Evolutionary conservation across 2,113 vertebrate genomes (phyloP).

Genomic region (Enhydra lutris): DNA sequence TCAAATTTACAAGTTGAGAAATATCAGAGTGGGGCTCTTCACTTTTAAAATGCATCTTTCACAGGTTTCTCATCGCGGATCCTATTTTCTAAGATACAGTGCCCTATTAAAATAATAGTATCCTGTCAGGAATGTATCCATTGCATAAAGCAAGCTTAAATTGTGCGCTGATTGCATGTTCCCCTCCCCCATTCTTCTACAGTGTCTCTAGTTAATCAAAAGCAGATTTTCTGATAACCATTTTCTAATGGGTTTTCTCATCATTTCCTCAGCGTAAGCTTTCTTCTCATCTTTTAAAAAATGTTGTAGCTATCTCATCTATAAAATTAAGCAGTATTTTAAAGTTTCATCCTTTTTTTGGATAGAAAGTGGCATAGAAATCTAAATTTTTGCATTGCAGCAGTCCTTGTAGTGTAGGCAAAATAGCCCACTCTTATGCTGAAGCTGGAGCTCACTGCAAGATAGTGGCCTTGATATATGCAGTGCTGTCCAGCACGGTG

Average conservation of each 20-base stretch:
- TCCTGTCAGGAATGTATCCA: background rate
- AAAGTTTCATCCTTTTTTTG: conserved; percentile 1
- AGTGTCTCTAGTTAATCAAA: background rate
- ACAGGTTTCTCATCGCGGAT: background rate
- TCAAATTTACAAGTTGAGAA: background rate
- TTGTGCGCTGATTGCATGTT: background rate
- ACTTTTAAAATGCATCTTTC: conserved; percentile 21
- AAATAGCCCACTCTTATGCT: background rate
- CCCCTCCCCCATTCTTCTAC: background rate
- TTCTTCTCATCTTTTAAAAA: background rate
- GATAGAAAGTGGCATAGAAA: background rate
- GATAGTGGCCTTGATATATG: background rate
- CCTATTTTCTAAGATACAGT: background rate
- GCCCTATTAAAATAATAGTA: background rate
- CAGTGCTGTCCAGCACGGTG: background rate
- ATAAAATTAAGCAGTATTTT: background rate
- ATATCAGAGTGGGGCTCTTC: background rate
- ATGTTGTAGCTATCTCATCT: background rate
- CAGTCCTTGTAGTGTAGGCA: background rate
- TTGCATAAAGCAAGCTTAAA: background rate
- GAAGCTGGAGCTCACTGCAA: background rate
- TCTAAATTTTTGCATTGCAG: background rate
- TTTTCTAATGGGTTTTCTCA: background rate
- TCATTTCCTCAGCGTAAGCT: background rate
- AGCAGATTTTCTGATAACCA: background rate